phyloP scores from a whole-genome alignment of 2,797 vertebrate species.

The Squalus acanthias region DNA sequence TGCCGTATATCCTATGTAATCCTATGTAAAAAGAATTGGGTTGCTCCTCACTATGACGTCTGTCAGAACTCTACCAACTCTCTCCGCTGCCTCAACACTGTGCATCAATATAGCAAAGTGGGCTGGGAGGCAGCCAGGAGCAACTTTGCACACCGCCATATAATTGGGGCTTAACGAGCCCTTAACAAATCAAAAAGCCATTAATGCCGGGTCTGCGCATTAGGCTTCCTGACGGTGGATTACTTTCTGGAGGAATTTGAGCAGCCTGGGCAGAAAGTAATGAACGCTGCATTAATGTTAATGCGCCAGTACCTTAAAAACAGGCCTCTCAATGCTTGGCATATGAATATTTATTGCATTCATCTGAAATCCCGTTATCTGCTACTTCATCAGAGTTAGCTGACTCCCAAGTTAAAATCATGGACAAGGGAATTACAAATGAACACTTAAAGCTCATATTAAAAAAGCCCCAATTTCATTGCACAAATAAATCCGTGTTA shows the following conservation, averaged over 20 bases:
- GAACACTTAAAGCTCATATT: background rate
- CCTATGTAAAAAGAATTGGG: background rate
- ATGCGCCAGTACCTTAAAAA: background rate
- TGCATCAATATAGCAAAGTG: background rate
- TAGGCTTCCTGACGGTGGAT: background rate
- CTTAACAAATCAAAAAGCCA: background rate
- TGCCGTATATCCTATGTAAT: no score
- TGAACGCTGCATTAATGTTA: background rate
- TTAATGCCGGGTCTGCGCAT: background rate
- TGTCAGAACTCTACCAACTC: background rate
- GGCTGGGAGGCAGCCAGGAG: background rate
- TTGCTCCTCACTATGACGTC: background rate
- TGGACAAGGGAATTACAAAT: background rate
- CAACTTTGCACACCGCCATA: background rate
- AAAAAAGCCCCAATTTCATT: background rate
- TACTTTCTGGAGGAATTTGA: background rate
- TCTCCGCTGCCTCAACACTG: background rate
- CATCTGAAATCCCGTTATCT: background rate
- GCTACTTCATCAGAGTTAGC: background rate
- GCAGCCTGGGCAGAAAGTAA: background rate
- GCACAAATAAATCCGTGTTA: background rate
- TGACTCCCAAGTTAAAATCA: background rate
- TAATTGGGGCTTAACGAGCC: background rate
- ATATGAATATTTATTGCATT: background rate
- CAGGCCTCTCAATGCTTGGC: background rate